phyloP scores from a whole-genome alignment of 2,797 vertebrate species.

The Sebastiscus albofasciatus region DNA sequence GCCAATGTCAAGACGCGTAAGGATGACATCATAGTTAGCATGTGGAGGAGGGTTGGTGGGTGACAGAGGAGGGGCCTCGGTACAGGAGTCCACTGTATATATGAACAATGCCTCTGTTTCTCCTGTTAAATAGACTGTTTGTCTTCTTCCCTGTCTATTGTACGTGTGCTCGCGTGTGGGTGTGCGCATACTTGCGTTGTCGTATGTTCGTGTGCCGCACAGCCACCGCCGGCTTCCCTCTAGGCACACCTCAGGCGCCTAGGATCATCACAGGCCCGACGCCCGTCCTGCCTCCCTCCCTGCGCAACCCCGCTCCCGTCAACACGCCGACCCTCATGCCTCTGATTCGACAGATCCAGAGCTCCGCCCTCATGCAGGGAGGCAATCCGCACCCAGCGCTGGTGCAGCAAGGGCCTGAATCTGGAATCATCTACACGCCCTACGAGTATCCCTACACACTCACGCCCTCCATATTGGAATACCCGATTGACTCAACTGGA shows the following conservation, averaged over 20 bases:
- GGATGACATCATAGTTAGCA: slow-evolving; percentile 73
- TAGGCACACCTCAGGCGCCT: slow-evolving; percentile 94
- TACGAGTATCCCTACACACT: slow-evolving; percentile 98
- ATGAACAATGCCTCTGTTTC: slow-evolving; percentile 72
- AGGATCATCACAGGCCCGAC: slow-evolving; percentile 95
- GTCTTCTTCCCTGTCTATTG: slow-evolving; percentile 72
- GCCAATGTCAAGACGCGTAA: slow-evolving; percentile 99
- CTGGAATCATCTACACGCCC: slow-evolving; percentile 95
- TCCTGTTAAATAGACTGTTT: slow-evolving; percentile 69
- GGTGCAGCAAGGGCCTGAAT: slow-evolving; percentile 92
- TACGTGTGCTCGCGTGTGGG: slow-evolving; percentile 47
- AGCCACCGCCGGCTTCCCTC: slow-evolving; percentile 92
- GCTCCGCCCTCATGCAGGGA: slow-evolving; percentile 91
- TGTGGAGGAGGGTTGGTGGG: slow-evolving; percentile 68
- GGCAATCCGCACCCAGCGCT: slow-evolving; percentile 94
- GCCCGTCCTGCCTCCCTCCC: slow-evolving; percentile 89
- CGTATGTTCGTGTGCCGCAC: slow-evolving; percentile 45
- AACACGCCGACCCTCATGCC: slow-evolving; percentile 96
- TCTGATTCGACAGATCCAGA: slow-evolving; percentile 99
- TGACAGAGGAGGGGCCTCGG: slow-evolving; percentile 58
- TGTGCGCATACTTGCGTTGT: slow-evolving; percentile 54
- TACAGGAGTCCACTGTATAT: slow-evolving; percentile 75
- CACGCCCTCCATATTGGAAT: slow-evolving; percentile 99
- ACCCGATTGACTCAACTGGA: slow-evolving; percentile 97
- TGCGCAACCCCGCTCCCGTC: slow-evolving; percentile 91